Base-by-base conservation (phyloP, 2,888 invertebrate species). In the Schrankia costaestrigalis region DNA sequence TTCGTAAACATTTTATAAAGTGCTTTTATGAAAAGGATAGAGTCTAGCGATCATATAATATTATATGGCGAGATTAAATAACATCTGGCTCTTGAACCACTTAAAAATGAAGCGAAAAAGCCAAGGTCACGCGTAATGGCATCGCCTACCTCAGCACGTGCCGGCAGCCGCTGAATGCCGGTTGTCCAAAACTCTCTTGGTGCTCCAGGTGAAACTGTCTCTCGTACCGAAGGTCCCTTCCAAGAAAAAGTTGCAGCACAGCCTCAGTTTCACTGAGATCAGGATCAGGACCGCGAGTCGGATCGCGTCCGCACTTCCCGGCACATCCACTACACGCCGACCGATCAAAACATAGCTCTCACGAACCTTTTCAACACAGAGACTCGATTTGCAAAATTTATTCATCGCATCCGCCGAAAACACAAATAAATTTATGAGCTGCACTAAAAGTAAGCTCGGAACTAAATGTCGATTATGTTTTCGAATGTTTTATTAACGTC, bases 401-500 rank as follows among this genome's bases (percentile, higher is more conserved):
- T 85, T 83, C 87, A 87, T 87, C 86, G 85, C 87, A 87, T 87
- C 80, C 86, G 84, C 79, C 74, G 76, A 81, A 78, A 81, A 75
- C 83, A 80, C 79, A 70, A 71, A 75, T 71, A 71, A 71, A 76
- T 79, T 83, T 79, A 83, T 72, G 70, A 77, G 71, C 72, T 64
- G 74, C 79, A 73, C 76, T 68, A 62, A 78, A 78, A 72, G 65
- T 74, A 76, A 64, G 68, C 56, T 63, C 65, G 54, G 46, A 57
- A 69, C 56, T 57, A 54, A 52, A 40, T 40, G 31, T 41, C 53
- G 45, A 50, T 51, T 40, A 58, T 38, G 51, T 53, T 63, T 58
- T 55, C 56, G 61, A 71, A 66, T 76, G 73, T 72, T 78, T 72
- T 70, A 49, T 62, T 58, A 56, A 69, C 59, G 63, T 60, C 66